Base-by-base conservation (phyloP, 2,797 vertebrate genomes). In the Microctenopoma steveboyesi region DNA sequence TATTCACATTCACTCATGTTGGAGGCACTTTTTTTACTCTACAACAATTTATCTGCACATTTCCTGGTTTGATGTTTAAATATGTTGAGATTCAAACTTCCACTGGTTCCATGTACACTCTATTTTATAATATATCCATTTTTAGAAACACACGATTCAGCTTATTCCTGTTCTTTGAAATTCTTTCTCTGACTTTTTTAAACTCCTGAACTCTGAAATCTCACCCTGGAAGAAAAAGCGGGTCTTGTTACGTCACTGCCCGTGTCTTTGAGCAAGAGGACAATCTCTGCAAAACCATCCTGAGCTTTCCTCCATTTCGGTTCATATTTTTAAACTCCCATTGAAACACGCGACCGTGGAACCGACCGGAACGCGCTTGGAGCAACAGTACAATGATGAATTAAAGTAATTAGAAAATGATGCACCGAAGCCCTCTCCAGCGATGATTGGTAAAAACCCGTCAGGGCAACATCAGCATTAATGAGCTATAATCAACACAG, bases 401-500 rank as follows among this genome's bases (percentile, higher is more conserved):
- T 81, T 83, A 65, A 79, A 80, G 72, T 81, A 76, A 88, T 86
- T 80, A 82, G 70, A 71, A 76, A 75, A 89, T 78, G 78, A 85
- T 76, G 68, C 72, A 79, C 62, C 18, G 43, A 70, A 79, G 76
- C 37, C 75, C 69, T 85, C 65, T 67, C 61, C 53, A 58, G 70
- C 10, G 73, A 66, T 85, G 89, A 89, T 72, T 86, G 84, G 82
- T 80, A 84, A 84, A 90, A 88, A 87, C 84, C 89, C 85, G 88
- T 89, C 90, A 89, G 77, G 83, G 67, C 76, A 70, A 72, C 87
- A 60, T 87, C 82, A 76, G 80, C 74, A 76, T 82, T 91, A 92
- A 91, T 89, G 88, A 92, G 84, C 76, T 83, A 63, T 88, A 85
- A 87, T 92, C 82, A 75, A 81, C 85, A 74, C 47, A 68, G 83